phyloP scores from a whole-genome alignment of 2,888 invertebrate genomes.

The Esperia sulphurella region DNA sequence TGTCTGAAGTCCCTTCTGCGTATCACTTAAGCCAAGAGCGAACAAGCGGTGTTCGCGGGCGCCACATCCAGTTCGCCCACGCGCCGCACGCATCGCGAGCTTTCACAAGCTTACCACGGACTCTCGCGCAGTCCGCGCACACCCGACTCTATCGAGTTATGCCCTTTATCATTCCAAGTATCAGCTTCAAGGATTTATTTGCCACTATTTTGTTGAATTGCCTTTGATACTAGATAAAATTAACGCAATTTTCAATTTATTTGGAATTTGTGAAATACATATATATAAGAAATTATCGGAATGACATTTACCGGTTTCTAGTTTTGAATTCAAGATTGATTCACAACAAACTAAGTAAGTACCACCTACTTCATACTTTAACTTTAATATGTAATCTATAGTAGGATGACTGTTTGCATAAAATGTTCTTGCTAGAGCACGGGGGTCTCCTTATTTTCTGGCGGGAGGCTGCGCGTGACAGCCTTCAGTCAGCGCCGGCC shows the following conservation, averaged over 20 bases:
- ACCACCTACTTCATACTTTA: too few species aligned
- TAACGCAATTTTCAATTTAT: too few species aligned
- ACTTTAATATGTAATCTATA: too few species aligned
- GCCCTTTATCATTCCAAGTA: conserved; percentile 15
- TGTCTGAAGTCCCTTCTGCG: too few species aligned
- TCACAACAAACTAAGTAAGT: too few species aligned
- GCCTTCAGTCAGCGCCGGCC: conserved; percentile 68
- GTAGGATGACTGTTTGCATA: conserved; percentile 16
- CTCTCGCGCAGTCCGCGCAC: conserved; percentile 25
- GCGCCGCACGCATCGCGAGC: conserved; percentile 59
- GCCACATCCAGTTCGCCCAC: conserved; percentile 69
- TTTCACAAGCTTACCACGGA: conserved; percentile 56
- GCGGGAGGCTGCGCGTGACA: conserved; percentile 62
- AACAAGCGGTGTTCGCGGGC: conserved; percentile 38
- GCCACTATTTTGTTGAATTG: conserved; percentile 15
- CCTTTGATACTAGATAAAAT: not conserved
- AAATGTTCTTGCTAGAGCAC: conserved; percentile 13
- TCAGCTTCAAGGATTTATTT: conserved; percentile 25
- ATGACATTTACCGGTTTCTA: too few species aligned
- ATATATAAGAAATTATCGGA: too few species aligned
- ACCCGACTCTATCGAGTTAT: conserved; percentile 17
- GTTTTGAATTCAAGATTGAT: too few species aligned
- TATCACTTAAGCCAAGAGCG: conserved; percentile 23
- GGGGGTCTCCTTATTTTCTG: conserved; percentile 41
- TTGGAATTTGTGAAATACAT: too few species aligned